Percentiles rank a stretch among this genome's conserved stretches.
Evolutionary conservation across 2,113 vertebrate genomes (phyloP).

Genomic region (Ancistrus triradiatus): DNA sequence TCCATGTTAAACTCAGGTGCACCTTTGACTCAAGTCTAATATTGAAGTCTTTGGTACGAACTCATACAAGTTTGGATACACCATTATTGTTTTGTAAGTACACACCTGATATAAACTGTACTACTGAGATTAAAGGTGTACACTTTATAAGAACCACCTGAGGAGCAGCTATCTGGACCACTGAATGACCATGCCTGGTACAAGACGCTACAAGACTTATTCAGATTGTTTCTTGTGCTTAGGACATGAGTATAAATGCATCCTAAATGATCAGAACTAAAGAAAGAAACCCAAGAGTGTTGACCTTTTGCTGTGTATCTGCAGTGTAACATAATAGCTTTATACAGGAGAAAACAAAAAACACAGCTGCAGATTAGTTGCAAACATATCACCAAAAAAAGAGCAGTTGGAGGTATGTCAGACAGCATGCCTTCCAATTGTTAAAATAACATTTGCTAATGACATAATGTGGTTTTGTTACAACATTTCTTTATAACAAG

Average conservation of each 20-base stretch:
- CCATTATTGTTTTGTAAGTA: conserved; percentile 16
- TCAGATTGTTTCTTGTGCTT: conserved; percentile 38
- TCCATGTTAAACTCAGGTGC: conserved; percentile 10
- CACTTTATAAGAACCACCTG: conserved; percentile 14
- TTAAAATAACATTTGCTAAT: neutral
- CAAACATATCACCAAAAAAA: conserved; percentile 18
- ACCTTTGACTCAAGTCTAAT: conserved; percentile 18
- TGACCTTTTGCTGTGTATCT: conserved; percentile 13
- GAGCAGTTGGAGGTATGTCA: conserved; percentile 9
- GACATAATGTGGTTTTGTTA: neutral
- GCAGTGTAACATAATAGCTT: conserved; percentile 26
- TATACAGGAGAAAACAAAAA: conserved; percentile 17
- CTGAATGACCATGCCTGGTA: conserved; percentile 48
- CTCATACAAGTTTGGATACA: conserved; percentile 25
- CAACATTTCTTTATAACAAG: neutral
- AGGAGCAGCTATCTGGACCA: conserved; percentile 31
- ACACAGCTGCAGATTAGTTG: conserved; percentile 17
- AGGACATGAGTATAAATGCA: conserved; percentile 27
- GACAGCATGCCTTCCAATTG: neutral
- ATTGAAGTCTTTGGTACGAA: conserved; percentile 42
- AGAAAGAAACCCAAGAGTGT: neutral
- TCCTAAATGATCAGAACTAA: conserved; percentile 4
- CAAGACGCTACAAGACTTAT: conserved; percentile 31
- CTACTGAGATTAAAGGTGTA: conserved; percentile 13
- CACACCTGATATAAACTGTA: conserved; percentile 17